These are phyloP conservation scores for Lamprologus tigripictilis DNA, from an alignment of 2,113 vertebrate genomes.

Conservation along the genomic window DNA sequence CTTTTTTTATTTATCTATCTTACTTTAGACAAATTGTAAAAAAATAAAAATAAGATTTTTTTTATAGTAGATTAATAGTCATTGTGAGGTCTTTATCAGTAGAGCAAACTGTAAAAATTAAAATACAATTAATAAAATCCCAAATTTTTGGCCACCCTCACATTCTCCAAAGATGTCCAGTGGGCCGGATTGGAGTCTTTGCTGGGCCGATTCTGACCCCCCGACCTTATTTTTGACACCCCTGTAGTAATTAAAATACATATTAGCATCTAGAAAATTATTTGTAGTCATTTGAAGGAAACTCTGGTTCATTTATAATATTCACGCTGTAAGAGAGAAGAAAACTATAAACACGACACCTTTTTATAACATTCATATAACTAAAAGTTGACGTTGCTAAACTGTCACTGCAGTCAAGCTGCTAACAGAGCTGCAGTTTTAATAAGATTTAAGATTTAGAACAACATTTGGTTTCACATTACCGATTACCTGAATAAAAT, in stretches of 20 bases:
- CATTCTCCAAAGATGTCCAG: not conserved
- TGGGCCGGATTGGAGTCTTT: not conserved
- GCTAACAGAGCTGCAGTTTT: not conserved
- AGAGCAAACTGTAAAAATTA: not conserved
- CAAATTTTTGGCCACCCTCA: not conserved
- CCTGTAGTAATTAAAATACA: not conserved
- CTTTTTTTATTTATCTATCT: not conserved
- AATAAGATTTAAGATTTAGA: not conserved
- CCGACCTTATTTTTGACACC: not conserved
- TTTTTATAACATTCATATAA: not conserved
- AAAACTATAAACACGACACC: not conserved
- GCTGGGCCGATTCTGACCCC: not conserved
- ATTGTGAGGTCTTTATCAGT: not conserved
- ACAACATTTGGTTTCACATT: not conserved
- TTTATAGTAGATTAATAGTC: not conserved
- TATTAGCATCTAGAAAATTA: not conserved
- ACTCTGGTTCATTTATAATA: not conserved
- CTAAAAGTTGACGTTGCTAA: not conserved
- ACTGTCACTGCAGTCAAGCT: not conserved
- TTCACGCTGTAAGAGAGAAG: no score
- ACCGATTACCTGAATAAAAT: not conserved
- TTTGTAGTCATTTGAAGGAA: not conserved
- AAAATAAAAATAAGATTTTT: not conserved
- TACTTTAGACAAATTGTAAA: not conserved
- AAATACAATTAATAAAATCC: not conserved